Evolutionary conservation across 2,797 vertebrate genomes (phyloP), one percentile per base, ranked within the genome.

Genomic region (Erpetoichthys calabaricus): DNA sequence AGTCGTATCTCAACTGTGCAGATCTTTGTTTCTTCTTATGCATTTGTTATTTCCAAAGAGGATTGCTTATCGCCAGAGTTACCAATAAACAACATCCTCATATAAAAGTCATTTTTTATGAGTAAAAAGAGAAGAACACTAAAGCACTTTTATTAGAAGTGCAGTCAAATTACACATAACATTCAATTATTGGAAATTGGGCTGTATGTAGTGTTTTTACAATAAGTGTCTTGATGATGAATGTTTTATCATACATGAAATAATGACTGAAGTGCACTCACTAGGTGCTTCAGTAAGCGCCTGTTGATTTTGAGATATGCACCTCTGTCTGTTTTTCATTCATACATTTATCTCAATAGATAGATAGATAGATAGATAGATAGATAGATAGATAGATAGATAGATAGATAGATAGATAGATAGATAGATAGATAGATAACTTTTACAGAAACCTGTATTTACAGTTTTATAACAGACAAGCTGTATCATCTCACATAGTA

Each of bases 21-120:
- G 57, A 63, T 63, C 57, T 63, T 46, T 44, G 61, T 53, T 57
- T 53, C 61, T 55, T 59, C 53, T 63, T 47, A 59, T 59, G 54
- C 54, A 63, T 56, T 59, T 56, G 56, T 59, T 63, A 63, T 63
- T 59, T 59, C 54, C 61, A 63, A 63, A 59, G 57, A 60, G 62
- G 62, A 60, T 57, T 63, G 58, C 44, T 51, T 51, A 49, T 56
- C 42, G 53, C 55, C 51, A 10, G 45, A 45, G 55, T 59, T 55
- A 56, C 47, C 42, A 55, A 59, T 57, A 63, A 59, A 57, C 47
- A 63, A 58, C 50, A 53, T 10, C 44, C 47, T 51, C 42, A 57
- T 60, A 57, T 60, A 45, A 59, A 57, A 56, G 45, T 57, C 55
- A 56, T 56, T 59, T 56, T 59, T 53, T 42, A 8, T 53, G 70